Percentiles rank a stretch among this genome's conserved stretches.
These are phyloP conservation scores for Saccopteryx leptura DNA, from an alignment of 2,113 vertebrate species.

Conservation along the genomic window DNA sequence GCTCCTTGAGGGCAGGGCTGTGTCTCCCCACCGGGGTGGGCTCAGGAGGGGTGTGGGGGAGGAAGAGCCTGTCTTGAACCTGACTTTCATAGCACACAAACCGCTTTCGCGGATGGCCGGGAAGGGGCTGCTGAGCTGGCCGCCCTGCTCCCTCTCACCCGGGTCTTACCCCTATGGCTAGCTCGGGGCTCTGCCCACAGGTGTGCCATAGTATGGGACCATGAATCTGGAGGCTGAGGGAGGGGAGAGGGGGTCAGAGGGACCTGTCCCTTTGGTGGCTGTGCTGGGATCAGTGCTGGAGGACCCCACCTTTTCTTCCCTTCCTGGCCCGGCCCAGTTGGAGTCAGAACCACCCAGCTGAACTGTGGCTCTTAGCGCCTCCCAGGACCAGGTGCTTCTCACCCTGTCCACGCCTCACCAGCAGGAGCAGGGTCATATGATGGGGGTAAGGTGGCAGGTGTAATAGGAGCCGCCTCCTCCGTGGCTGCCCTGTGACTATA, in stretches of 20 bases:
- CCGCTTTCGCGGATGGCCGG: neutral
- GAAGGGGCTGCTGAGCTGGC: neutral
- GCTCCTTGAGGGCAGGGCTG: neutral
- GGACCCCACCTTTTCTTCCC: neutral
- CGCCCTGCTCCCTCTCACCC: neutral
- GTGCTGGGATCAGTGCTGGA: neutral
- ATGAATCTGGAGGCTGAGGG: neutral
- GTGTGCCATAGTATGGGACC: neutral
- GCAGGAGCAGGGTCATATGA: slow-evolving; percentile 65
- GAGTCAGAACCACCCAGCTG: neutral
- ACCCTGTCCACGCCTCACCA: neutral
- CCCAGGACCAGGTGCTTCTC: neutral
- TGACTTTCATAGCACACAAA: neutral
- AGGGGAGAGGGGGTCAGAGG: neutral
- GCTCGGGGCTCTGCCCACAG: neutral
- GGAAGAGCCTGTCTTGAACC: neutral
- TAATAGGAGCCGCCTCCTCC: slow-evolving; percentile 44
- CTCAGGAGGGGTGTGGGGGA: neutral
- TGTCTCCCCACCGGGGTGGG: neutral
- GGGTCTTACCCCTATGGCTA: neutral
- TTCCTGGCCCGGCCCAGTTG: neutral
- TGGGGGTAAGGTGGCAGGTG: slow-evolving; percentile 37
- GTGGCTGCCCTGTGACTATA: slow-evolving; percentile 61
- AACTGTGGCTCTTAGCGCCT: neutral
- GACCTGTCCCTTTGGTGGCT: neutral